Conservation (phyloP, 2,888 invertebrate genomes). For the Drosophila subquinaria region DNA sequence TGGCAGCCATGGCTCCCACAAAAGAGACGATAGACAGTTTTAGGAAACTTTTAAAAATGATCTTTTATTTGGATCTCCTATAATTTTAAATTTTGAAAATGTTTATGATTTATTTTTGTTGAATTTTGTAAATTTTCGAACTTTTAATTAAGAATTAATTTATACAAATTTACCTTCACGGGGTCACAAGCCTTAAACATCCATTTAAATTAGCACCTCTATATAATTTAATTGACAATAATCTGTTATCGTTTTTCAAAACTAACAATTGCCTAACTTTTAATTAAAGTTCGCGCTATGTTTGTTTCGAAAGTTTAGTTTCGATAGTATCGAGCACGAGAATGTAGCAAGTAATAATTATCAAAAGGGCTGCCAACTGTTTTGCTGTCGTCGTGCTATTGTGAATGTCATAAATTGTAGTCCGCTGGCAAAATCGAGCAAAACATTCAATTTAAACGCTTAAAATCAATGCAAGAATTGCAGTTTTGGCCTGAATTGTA, state of each 20-base stretch:
- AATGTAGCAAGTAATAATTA: constrained; percentile 2
- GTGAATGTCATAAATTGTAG: constrained; percentile 44
- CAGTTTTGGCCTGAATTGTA: constrained; percentile 14
- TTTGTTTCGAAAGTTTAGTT: background rate
- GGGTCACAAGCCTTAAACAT: too few relatives aligned
- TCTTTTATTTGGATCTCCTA: too few relatives aligned
- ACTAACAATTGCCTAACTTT: background rate
- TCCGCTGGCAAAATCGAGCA: constrained; percentile 59
- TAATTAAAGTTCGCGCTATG: background rate
- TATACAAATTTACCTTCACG: too few relatives aligned
- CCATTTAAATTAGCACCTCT: background rate
- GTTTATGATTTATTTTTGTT: too few relatives aligned
- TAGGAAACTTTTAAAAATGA: too few relatives aligned
- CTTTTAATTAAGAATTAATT: too few relatives aligned
- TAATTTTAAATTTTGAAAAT: too few relatives aligned
- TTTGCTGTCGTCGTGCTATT: constrained; percentile 15
- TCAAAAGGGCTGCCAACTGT: constrained; percentile 33
- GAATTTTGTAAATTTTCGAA: too few relatives aligned
- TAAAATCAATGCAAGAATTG: constrained; percentile 37
- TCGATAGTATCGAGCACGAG: background rate
- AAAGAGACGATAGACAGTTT: too few relatives aligned
- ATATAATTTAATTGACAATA: background rate
- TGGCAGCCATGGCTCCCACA: too few relatives aligned
- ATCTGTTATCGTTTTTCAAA: background rate
- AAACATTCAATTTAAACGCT: constrained; percentile 55